Base-by-base conservation (phyloP, 2,888 invertebrate species). In the Bedellia somnulentella region DNA sequence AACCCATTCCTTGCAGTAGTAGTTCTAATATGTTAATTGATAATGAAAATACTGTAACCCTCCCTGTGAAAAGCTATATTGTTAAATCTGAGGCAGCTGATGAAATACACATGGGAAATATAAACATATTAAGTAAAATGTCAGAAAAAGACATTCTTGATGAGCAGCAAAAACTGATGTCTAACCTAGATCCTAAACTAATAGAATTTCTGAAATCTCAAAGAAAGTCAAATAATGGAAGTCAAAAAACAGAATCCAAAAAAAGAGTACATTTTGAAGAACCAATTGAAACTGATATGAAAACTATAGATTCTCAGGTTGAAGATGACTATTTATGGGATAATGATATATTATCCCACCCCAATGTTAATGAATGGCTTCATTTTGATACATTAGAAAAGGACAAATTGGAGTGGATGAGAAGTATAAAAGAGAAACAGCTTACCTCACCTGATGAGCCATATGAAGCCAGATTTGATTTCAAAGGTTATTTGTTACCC, bases 381-480 rank as follows among this genome's bases (percentile, higher is more conserved):
- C 82, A 94, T 53, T 95, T 95, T 81, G 82, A 91, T 56, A 77
- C 82, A n/a, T 55, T 93, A 24, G 96, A 96, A 61, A 80, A 81
- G 38, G 88, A 90, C 40, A 96, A 96, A 57, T 57, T 95, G 11
- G 84, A 87, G 46, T 96, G 96, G 95, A 90, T 92, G 80, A 85
- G 86, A 52, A 71, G 80, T 21, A 67, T 82, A 22, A 61, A 79
- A 29, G 55, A 78, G n/a, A 80, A 85, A 34, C 59, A 82, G 1
- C 63, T 64, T 37, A 50, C 77, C 1, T 78, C 79, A 27, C 57
- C 78, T 1, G 75, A 82, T 34, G 78, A 82, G 42, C 79, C 81
- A 3, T 91, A 87, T 53, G 86, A 89, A 63, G 92, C 92, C 6
- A 77, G 85, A 39, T 93, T 93, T 63, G 85, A 91, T 64, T 92